These are phyloP conservation scores for Gadus macrocephalus DNA, from an alignment of 2,113 vertebrate genomes.

Conservation along the genomic window DNA sequence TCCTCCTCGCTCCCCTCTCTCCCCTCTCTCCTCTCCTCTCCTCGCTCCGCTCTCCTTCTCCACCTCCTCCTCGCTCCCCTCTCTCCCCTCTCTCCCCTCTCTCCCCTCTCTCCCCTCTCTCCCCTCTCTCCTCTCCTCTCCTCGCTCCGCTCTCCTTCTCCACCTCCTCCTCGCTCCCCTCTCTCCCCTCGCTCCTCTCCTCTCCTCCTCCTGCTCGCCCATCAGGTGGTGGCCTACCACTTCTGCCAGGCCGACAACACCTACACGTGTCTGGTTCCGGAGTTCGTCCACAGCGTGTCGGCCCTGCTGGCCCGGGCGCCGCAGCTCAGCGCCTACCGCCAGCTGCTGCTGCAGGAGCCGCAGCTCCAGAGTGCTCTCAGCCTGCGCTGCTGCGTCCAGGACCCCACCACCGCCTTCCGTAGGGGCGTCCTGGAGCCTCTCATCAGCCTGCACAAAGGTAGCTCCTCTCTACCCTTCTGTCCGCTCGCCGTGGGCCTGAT, in stretches of 20 bases:
- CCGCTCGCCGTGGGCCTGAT: neutral
- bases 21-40: neutral
- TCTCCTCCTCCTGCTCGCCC: conserved; percentile 2
- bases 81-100: neutral
- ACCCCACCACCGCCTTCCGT: conserved; percentile 85
- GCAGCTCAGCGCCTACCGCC: conserved; percentile 81
- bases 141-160: neutral
- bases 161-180: neutral
- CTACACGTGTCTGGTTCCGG: conserved; percentile 94
- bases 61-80: neutral
- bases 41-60: neutral
- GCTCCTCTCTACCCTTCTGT: neutral
- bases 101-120: neutral
- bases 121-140: neutral
- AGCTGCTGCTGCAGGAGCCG: conserved; percentile 84
- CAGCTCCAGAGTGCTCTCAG: conserved; percentile 90
- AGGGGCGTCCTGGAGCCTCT: conserved; percentile 90
- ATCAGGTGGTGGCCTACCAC: conserved; percentile 93
- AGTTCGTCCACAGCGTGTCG: conserved; percentile 93
- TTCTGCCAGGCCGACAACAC: conserved; percentile 99
- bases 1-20: neutral
- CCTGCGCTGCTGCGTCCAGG: conserved; percentile 92
- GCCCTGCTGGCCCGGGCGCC: conserved; percentile 87
- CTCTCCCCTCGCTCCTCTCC: neutral
- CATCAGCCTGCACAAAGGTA: conserved; percentile 83